These are phyloP conservation scores for Scolopax rusticola DNA, from an alignment of 2,797 vertebrate species.

Conservation along the genomic window DNA sequence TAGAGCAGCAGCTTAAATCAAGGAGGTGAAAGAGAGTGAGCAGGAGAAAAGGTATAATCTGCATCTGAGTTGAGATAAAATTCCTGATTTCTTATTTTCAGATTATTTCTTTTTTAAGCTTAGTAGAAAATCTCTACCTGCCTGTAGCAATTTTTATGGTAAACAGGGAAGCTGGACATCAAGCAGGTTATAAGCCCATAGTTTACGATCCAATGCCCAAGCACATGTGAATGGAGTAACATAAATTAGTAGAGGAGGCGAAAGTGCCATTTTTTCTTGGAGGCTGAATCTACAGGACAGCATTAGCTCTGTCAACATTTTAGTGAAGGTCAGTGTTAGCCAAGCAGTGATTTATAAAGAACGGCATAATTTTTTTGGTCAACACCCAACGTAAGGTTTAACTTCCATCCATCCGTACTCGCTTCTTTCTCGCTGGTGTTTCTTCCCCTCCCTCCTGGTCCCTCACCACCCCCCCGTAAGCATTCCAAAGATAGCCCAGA, in stretches of 20 bases:
- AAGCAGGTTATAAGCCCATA: neutral
- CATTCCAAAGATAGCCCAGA: slow-evolving; percentile 55
- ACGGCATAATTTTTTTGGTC: neutral
- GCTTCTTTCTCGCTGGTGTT: neutral
- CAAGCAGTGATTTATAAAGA: neutral
- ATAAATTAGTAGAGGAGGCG: neutral
- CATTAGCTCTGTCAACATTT: neutral
- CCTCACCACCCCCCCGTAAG: neutral
- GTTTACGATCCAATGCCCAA: neutral
- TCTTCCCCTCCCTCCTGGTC: neutral
- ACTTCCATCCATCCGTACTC: neutral
- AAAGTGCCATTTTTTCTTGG: slow-evolving; percentile 6
- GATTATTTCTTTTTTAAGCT: neutral
- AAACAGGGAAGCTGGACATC: neutral
- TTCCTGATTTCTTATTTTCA: neutral
- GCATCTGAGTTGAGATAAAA: neutral
- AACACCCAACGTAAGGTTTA: neutral
- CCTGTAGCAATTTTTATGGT: neutral
- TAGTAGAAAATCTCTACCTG: neutral
- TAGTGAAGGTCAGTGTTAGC: neutral
- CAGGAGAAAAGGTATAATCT: neutral
- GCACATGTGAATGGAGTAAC: neutral
- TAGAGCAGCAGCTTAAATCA: neutral
- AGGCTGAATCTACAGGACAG: neutral
- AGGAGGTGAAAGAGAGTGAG: neutral